These are phyloP conservation scores for Malthinus flaveolus DNA, from an alignment of 2,888 invertebrate genomes.

Conservation along the genomic window DNA sequence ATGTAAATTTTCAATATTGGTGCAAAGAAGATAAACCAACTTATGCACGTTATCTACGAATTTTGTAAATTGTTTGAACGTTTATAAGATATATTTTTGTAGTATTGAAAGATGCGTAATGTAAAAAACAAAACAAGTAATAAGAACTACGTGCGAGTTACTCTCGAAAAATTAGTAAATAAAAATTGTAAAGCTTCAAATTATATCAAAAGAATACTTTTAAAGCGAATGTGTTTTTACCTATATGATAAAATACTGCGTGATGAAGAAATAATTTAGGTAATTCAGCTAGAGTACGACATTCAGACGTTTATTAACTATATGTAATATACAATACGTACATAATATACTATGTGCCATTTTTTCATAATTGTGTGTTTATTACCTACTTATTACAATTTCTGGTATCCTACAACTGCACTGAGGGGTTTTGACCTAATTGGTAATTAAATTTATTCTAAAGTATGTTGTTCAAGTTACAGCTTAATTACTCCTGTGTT, in stretches of 20 bases:
- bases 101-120: conserved; percentile 42
- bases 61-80: conserved; percentile 49
- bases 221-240: conserved; percentile 55
- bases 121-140: conserved; percentile 30
- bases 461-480: no score
- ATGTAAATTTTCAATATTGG: conserved; percentile 45
- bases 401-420: no score
- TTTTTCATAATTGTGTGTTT: conserved; percentile 42
- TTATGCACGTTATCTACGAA: conserved; percentile 43
- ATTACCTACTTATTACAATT: neutral
- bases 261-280: conserved; percentile 55
- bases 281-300: conserved; percentile 54
- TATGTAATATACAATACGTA: conserved; percentile 59
- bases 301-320: conserved; percentile 55
- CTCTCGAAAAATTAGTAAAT: conserved; percentile 44
- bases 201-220: conserved; percentile 51
- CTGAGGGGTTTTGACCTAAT: no score
- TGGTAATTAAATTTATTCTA: no score
- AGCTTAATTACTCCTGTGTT: no score
- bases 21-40: conserved; percentile 35
- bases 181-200: conserved; percentile 52
- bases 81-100: conserved; percentile 54
- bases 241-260: conserved; percentile 54
- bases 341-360: conserved; percentile 59
- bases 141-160: conserved; percentile 23